Percentiles rank a stretch among this genome's conserved stretches.
Evolutionary conservation across 2,888 invertebrate genomes (phyloP).

Genomic region (Caenorhabditis sinica): DNA sequence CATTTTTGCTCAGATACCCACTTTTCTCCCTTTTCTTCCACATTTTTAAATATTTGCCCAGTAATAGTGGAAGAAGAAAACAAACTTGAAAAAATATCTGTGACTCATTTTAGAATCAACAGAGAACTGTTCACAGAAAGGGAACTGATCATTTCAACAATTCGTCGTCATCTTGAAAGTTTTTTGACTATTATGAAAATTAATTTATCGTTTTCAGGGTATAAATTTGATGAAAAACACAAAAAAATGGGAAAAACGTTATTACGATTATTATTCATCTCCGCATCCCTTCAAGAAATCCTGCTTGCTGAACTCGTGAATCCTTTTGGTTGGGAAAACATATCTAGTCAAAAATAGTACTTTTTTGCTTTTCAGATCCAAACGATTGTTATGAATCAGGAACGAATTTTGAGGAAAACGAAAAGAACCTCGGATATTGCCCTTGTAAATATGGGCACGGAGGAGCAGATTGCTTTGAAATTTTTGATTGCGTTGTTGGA

Average conservation of each 20-base stretch:
- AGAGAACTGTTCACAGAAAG: not conserved
- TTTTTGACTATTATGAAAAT: not conserved
- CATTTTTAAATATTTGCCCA: too few species aligned
- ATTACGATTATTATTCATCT: too few species aligned
- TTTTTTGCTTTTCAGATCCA: constrained; percentile 21
- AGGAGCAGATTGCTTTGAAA: constrained; percentile 52
- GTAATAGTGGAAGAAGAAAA: not conserved
- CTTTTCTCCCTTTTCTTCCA: not conserved
- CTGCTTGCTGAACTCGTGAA: too few species aligned
- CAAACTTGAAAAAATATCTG: not conserved
- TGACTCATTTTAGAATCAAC: not conserved
- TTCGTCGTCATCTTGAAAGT: not conserved
- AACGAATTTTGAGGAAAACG: constrained; percentile 43
- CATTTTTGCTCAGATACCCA: not conserved
- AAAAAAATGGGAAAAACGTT: too few species aligned
- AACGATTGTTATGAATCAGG: constrained; percentile 60
- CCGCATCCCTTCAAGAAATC: too few species aligned
- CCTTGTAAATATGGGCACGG: constrained; percentile 57
- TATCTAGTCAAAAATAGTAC: not conserved
- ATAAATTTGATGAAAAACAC: too few species aligned
- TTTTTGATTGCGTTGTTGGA: constrained; percentile 50
- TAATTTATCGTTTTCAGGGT: not conserved
- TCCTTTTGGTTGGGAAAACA: too few species aligned
- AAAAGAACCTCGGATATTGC: constrained; percentile 44
- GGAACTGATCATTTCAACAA: not conserved